Conservation (phyloP, 2,113 vertebrate genomes). For the Pterocles burchelli region DNA sequence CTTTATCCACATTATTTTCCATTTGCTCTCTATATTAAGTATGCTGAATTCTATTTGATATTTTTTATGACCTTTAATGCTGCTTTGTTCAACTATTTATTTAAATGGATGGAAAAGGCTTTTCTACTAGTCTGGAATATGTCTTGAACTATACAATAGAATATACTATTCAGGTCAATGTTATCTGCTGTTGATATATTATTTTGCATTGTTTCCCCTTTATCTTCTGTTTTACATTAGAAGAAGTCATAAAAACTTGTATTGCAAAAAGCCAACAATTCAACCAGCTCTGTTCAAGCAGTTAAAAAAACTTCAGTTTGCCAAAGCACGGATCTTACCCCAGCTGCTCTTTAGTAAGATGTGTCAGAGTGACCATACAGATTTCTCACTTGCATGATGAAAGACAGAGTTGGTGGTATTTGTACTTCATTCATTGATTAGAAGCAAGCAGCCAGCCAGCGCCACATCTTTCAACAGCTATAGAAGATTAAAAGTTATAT, state of each 20-base stretch:
- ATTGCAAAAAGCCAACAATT: constrained; percentile 40
- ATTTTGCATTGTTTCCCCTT: constrained; percentile 28
- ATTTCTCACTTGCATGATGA: constrained; percentile 39
- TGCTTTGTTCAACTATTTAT: background rate
- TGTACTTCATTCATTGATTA: constrained; percentile 20
- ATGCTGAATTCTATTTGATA: background rate
- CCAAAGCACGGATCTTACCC: constrained; percentile 43
- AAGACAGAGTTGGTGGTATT: constrained; percentile 51
- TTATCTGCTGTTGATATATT: background rate
- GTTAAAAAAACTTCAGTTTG: background rate
- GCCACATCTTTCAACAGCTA: constrained; percentile 21
- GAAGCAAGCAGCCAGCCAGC: background rate
- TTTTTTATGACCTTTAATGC: background rate
- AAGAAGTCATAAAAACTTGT: constrained; percentile 37
- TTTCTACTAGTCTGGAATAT: background rate
- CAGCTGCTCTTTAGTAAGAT: constrained; percentile 42
- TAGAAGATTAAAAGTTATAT: background rate
- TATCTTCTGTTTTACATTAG: constrained; percentile 52
- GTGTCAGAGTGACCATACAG: constrained; percentile 17
- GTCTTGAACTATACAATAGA: background rate
- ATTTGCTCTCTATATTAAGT: background rate
- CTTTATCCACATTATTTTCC: background rate
- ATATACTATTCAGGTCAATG: background rate
- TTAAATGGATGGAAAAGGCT: background rate
- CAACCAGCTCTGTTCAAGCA: background rate